These are phyloP conservation scores for Microdon myrmicae DNA, from an alignment of 2,888 invertebrate genomes.

Conservation along the genomic window DNA sequence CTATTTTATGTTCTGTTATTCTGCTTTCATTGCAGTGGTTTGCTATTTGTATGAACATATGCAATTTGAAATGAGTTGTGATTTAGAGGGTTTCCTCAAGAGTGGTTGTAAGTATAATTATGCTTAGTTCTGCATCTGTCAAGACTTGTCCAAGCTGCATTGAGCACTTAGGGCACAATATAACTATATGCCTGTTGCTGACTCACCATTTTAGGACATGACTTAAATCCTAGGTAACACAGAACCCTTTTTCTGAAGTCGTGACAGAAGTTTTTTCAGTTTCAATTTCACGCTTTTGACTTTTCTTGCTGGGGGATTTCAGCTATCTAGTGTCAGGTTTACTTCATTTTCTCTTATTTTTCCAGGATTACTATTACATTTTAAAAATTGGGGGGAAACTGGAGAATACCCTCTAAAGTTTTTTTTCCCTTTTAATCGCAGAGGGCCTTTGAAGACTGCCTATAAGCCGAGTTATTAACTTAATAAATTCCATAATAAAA, in stretches of 20 bases:
- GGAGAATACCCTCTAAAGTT: too few relatives aligned
- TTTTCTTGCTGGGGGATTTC: conserved; percentile 21
- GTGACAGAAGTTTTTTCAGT: conserved; percentile 30
- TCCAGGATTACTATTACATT: conserved; percentile 14
- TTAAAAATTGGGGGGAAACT: too few relatives aligned
- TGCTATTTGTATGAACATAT: background rate
- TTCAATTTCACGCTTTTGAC: conserved; percentile 48
- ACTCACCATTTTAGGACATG: too few relatives aligned
- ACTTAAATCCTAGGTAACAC: too few relatives aligned
- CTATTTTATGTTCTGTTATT: background rate
- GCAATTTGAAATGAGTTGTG: background rate
- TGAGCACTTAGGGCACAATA: too few relatives aligned
- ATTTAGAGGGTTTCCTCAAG: background rate
- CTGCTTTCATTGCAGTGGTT: too few relatives aligned
- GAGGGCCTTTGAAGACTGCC: too few relatives aligned
- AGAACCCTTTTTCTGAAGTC: too few relatives aligned
- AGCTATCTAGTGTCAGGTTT: conserved; percentile 30
- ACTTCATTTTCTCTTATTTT: conserved; percentile 19
- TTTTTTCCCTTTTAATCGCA: too few relatives aligned
- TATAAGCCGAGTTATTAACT: too few relatives aligned
- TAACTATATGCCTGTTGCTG: too few relatives aligned
- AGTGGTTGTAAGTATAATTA: conserved; percentile 2
- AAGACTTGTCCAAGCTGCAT: conserved; percentile 9
- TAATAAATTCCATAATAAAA: too few relatives aligned
- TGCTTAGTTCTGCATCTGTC: conserved; percentile 4